These are phyloP conservation scores for Sinocyclocheilus rhinocerous DNA, from an alignment of 2,113 vertebrate species.

Conservation along the genomic window DNA sequence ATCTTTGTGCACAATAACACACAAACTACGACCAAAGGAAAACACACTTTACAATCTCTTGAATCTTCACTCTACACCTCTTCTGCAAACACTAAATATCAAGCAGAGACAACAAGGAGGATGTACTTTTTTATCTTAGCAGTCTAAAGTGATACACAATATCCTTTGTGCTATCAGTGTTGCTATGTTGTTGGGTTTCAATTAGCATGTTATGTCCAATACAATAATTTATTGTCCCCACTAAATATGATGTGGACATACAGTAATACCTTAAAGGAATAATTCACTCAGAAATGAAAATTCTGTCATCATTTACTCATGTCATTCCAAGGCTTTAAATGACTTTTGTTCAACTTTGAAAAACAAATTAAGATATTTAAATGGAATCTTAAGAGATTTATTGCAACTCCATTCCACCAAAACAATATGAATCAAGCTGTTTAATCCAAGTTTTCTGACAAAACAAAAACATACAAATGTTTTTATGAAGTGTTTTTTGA, in stretches of 20 bases:
- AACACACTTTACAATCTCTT: constrained; percentile 28
- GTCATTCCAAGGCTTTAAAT: background rate
- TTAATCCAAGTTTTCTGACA: background rate
- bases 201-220: background rate
- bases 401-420: no score
- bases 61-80: constrained; percentile 36
- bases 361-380: background rate
- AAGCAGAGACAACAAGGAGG: constrained; percentile 11
- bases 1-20: constrained; percentile 10
- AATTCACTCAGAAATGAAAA: background rate
- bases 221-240: background rate
- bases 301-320: background rate
- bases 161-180: background rate
- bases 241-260: background rate
- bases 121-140: constrained; percentile 43
- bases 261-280: background rate
- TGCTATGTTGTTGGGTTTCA: background rate
- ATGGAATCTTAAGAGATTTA: background rate
- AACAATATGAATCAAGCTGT: no score
- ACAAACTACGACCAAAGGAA: constrained; percentile 15
- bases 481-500: no score
- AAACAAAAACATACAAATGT: no score
- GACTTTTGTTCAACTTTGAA: background rate
- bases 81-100: constrained; percentile 38
- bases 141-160: background rate